These are phyloP conservation scores for Troides oblongomaculatus DNA, from an alignment of 2,888 invertebrate genomes.

Conservation along the genomic window DNA sequence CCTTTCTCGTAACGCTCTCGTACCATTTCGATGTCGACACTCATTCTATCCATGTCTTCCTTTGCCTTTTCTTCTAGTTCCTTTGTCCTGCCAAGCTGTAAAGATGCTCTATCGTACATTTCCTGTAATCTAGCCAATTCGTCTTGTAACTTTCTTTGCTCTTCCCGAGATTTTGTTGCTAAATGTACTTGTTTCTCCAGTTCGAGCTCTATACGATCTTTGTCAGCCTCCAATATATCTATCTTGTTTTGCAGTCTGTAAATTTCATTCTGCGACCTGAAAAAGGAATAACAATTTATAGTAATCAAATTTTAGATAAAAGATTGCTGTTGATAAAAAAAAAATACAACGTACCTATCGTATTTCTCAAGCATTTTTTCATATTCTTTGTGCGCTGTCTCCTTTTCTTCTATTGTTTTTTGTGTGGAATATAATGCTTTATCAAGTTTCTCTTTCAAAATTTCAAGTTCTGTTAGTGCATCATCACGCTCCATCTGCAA, in stretches of 20 bases:
- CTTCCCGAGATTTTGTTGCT: conserved; percentile 90
- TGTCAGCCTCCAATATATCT: conserved; percentile 92
- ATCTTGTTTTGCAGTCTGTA: conserved; percentile 93
- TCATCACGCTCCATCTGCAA: conserved; percentile 91
- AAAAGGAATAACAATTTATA: conserved; percentile 38
- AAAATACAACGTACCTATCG: conserved; percentile 83
- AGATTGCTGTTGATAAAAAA: conserved; percentile 13
- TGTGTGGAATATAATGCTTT: conserved; percentile 90
- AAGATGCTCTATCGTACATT: conserved; percentile 91
- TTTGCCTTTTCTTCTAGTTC: conserved; percentile 95
- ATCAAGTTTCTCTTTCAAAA: conserved; percentile 93
- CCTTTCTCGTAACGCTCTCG: conserved; percentile 93
- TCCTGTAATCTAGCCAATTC: conserved; percentile 92
- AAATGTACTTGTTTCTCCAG: conserved; percentile 90
- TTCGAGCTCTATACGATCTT: conserved; percentile 91
- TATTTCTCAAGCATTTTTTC: conserved; percentile 96
- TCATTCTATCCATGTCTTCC: conserved; percentile 87
- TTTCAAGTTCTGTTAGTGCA: conserved; percentile 90
- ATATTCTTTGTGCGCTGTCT: conserved; percentile 92
- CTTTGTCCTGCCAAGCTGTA: conserved; percentile 91
- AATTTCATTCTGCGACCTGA: conserved; percentile 92
- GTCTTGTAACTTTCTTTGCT: conserved; percentile 91
- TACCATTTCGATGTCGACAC: conserved; percentile 91
- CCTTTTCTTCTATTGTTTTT: conserved; percentile 93
- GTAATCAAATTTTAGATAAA: conserved; percentile 2